These are phyloP conservation scores for Aradophagus sp. DNA, from an alignment of 1,140 invertebrate genomes.

Conservation along the genomic window DNA sequence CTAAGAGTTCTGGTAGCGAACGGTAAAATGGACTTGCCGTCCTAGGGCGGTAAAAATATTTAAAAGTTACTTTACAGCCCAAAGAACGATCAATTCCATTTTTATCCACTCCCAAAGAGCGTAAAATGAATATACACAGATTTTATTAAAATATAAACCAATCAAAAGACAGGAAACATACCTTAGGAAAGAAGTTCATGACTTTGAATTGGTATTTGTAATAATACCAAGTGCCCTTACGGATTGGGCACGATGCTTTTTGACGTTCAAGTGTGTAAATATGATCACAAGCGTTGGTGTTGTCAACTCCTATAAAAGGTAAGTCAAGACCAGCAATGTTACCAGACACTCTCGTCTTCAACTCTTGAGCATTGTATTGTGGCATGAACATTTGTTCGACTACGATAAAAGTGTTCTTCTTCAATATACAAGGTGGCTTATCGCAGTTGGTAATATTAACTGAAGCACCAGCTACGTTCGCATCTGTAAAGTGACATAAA, in stretches of 20 bases:
- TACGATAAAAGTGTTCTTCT: constrained; percentile 76
- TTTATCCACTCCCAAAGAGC: no score
- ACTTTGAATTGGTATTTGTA: constrained; percentile 83
- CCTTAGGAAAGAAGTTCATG: constrained; percentile 80
- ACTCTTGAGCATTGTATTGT: constrained; percentile 70
- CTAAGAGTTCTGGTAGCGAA: no score
- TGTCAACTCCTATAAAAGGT: constrained; percentile 85
- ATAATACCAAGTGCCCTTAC: constrained; percentile 78
- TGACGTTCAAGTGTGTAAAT: constrained; percentile 77
- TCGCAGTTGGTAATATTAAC: constrained; percentile 79
- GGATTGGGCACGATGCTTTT: constrained; percentile 80
- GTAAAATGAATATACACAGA: no score
- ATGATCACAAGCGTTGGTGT: constrained; percentile 80
- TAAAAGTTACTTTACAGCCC: no score
- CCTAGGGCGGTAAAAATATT: no score
- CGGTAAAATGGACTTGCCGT: no score
- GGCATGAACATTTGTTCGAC: constrained; percentile 78
- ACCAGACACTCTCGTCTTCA: constrained; percentile 78
- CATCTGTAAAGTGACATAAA: no score
- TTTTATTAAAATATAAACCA: not conserved
- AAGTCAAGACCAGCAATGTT: constrained; percentile 78
- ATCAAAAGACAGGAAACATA: constrained; percentile 64
- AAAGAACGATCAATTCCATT: no score
- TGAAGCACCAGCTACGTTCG: no score
- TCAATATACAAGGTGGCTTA: constrained; percentile 79